Evolutionary conservation across 2,797 vertebrate genomes (phyloP).

Genomic region (Myotis pilosus): DNA sequence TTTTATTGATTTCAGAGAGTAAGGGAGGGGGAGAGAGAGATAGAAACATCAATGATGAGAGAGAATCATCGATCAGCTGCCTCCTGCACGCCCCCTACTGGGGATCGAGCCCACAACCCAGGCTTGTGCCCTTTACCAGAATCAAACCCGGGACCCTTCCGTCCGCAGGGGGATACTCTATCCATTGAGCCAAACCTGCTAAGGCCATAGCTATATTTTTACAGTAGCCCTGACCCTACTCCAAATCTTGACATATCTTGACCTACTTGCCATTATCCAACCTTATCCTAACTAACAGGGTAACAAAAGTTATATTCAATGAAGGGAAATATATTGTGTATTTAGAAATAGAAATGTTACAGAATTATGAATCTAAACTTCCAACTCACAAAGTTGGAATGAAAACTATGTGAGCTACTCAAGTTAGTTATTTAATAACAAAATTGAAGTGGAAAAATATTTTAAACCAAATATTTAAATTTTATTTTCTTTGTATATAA

Average conservation of each 20-base stretch:
- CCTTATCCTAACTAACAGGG: not conserved
- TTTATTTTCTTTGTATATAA: not conserved
- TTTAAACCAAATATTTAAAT: conserved; percentile 4
- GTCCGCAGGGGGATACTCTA: too few relatives aligned
- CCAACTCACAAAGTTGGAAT: not conserved
- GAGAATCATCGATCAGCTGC: too few relatives aligned
- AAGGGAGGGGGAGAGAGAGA: too few relatives aligned
- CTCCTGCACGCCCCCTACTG: too few relatives aligned
- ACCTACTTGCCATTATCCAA: not conserved
- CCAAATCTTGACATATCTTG: not conserved
- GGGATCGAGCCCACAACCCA: too few relatives aligned
- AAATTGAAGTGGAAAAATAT: not conserved
- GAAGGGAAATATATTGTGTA: not conserved
- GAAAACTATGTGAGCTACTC: not conserved
- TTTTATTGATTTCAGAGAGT: too few relatives aligned
- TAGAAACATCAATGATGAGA: too few relatives aligned
- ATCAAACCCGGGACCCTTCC: too few relatives aligned
- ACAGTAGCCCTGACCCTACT: not conserved
- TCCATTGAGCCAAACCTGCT: too few relatives aligned
- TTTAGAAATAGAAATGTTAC: conserved; percentile 7
- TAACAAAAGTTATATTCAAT: not conserved
- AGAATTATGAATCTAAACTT: not conserved
- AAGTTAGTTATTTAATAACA: not conserved
- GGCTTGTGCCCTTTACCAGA: too few relatives aligned
- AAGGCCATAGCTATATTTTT: not conserved